Percentiles rank a stretch among this genome's conserved stretches.
Conservation (phyloP, 2,113 vertebrate species). For the Dicerorhinus sumatrensis region DNA sequence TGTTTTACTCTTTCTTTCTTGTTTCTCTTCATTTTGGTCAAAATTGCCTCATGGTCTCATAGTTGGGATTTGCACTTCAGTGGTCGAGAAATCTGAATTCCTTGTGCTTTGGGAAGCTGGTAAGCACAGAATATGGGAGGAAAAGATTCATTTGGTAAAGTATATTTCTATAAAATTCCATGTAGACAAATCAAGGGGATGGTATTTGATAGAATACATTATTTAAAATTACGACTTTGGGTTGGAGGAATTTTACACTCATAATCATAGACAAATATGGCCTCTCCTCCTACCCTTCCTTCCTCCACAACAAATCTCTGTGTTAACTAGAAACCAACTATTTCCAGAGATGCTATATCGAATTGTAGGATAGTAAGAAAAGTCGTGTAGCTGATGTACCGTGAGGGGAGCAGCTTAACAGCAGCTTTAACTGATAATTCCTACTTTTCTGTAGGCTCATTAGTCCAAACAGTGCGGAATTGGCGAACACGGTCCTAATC, state of each 20-base stretch:
- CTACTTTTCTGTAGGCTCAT: conserved; percentile 74
- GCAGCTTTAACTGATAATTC: conserved; percentile 72
- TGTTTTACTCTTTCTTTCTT: not conserved
- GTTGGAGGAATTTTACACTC: not conserved
- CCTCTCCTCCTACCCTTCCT: not conserved
- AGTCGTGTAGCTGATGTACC: conserved; percentile 59
- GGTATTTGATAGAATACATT: not conserved
- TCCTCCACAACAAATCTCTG: conserved; percentile 2
- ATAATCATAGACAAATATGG: not conserved
- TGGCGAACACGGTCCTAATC: conserved; percentile 70
- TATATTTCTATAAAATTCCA: not conserved
- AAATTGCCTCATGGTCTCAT: not conserved
- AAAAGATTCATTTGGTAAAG: not conserved
- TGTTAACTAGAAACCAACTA: conserved; percentile 14
- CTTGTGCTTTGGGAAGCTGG: not conserved
- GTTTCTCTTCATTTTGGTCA: not conserved
- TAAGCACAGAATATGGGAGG: not conserved
- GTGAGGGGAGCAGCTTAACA: conserved; percentile 64
- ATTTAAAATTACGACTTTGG: not conserved
- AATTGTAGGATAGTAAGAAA: conserved; percentile 61
- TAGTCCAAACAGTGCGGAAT: conserved; percentile 61
- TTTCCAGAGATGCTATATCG: conserved; percentile 16
- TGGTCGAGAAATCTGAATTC: not conserved
- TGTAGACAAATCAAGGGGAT: not conserved
- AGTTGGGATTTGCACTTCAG: not conserved